These are phyloP conservation scores for Spilarctia lutea DNA, from an alignment of 2,888 invertebrate species.

Conservation along the genomic window DNA sequence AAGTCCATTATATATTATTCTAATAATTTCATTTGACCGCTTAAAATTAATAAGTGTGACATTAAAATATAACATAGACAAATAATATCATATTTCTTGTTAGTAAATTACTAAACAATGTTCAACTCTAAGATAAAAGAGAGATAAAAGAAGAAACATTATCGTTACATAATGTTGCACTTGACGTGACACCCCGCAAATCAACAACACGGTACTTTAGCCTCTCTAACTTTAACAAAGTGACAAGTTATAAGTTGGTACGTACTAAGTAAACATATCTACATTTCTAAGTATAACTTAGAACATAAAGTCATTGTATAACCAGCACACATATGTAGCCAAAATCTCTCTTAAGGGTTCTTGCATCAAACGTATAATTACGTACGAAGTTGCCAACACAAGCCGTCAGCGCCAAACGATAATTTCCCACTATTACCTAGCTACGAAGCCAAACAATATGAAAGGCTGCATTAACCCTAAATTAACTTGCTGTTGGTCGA, in stretches of 20 bases:
- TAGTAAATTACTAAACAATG: no score
- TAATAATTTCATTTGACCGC: no score
- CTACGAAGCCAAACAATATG: slow-evolving; percentile 38
- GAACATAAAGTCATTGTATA: neutral
- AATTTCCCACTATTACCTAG: slow-evolving; percentile 14
- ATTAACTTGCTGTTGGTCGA: slow-evolving; percentile 46
- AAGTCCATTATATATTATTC: no score
- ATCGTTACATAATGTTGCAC: no score
- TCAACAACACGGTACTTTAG: no score
- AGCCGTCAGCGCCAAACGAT: neutral
- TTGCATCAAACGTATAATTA: slow-evolving; percentile 3
- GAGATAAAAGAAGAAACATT: no score
- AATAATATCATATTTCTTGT: no score
- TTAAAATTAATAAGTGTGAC: no score
- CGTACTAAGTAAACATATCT: neutral
- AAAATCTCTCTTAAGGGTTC: neutral
- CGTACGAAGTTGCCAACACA: slow-evolving; percentile 1
- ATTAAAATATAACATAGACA: no score
- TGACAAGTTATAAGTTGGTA: neutral
- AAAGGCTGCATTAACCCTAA: slow-evolving; percentile 56
- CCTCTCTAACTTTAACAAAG: neutral
- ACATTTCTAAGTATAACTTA: neutral
- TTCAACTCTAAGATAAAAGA: no score
- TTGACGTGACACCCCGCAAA: no score
- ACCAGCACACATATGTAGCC: neutral